Conservation (phyloP, 2,888 invertebrate species). For the Pollenia labialis region DNA sequence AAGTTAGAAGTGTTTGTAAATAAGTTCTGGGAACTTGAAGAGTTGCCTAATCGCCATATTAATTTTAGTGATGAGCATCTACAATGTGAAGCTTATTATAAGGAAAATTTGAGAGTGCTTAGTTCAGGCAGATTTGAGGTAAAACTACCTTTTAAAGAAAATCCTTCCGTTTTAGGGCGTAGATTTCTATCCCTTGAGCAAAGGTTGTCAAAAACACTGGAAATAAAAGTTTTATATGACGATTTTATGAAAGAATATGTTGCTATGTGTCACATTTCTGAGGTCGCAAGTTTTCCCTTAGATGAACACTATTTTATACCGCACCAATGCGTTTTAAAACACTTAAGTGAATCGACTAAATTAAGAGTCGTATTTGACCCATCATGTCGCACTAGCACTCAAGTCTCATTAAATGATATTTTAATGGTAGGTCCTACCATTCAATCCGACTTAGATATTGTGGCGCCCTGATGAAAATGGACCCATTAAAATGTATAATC, state of each 20-base stretch:
- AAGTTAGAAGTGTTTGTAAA: conserved; percentile 5
- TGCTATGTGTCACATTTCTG: conserved; percentile 31
- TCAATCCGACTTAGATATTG: conserved; percentile 6
- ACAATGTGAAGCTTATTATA: conserved; percentile 48
- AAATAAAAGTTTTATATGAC: conserved; percentile 2
- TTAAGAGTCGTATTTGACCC: conserved; percentile 61
- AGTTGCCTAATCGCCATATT: background rate
- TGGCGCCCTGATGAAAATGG: too few species aligned
- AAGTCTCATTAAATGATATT: conserved; percentile 46
- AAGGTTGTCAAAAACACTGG: conserved; percentile 13
- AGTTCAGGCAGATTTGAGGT: conserved; percentile 12
- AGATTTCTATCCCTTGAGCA: conserved; percentile 38
- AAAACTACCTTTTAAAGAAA: conserved; percentile 22
- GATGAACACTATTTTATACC: conserved; percentile 42
- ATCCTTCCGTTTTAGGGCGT: conserved; percentile 29
- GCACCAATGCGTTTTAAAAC: conserved; percentile 56
- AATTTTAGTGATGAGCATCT: conserved; percentile 33
- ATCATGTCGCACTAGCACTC: conserved; percentile 35
- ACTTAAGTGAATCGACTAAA: conserved; percentile 42
- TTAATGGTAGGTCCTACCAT: background rate
- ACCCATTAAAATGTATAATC: too few species aligned
- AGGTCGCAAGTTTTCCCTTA: background rate
- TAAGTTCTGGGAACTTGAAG: conserved; percentile 43
- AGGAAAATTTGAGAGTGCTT: background rate
- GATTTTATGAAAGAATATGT: conserved; percentile 49